Conservation (phyloP, 2,113 vertebrate genomes). For the Triplophysa tibetana region DNA sequence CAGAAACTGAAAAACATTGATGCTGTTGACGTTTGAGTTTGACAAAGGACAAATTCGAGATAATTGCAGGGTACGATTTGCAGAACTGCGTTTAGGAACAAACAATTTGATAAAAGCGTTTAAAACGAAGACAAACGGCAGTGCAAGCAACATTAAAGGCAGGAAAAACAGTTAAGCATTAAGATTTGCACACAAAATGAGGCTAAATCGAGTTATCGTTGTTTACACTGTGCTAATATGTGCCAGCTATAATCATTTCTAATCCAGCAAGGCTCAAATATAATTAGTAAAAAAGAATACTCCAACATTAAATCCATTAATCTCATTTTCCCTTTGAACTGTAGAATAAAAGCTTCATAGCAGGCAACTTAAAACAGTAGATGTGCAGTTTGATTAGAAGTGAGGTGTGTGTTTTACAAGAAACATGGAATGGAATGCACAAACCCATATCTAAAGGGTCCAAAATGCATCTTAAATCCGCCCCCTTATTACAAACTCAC, state of each 20-base stretch:
- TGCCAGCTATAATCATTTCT: constrained; percentile 8
- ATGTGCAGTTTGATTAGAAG: neutral
- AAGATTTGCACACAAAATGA: neutral
- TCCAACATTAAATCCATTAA: neutral
- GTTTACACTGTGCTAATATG: neutral
- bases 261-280: neutral
- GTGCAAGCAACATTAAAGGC: neutral
- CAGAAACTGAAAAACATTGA: too few species aligned
- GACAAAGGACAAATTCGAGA: too few species aligned
- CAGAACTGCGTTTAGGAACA: too few species aligned
- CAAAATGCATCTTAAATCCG: too few species aligned
- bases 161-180: neutral
- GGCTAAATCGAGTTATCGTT: neutral
- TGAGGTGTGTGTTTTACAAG: too few species aligned
- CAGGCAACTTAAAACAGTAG: neutral
- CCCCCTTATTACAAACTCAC: too few species aligned
- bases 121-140: neutral
- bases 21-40: too few species aligned
- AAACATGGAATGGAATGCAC: too few species aligned
- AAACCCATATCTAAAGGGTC: too few species aligned
- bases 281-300: neutral
- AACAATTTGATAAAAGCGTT: too few species aligned
- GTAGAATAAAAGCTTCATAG: neutral
- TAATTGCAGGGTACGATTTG: too few species aligned
- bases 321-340: neutral